Base-by-base conservation (phyloP, 2,113 vertebrate genomes). In the Stomatorhinus ivindoensis region DNA sequence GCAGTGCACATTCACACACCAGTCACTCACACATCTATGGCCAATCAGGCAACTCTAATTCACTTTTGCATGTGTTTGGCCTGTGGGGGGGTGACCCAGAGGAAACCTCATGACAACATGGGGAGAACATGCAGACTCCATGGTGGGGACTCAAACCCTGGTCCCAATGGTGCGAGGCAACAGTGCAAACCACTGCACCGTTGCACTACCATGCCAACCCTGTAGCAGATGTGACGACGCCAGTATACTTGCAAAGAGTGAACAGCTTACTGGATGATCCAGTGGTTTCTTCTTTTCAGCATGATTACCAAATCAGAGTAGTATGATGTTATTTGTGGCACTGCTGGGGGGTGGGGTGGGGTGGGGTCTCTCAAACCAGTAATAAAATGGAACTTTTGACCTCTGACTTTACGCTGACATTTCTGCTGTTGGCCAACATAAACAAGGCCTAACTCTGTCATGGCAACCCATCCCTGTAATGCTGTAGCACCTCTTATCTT, bases 271-370 rank as follows among this genome's bases (percentile, higher is more conserved):
- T 47, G 82, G 80, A 87, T 89, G 80, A 88, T 93, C 85, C 91
- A 92, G 92, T 90, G 95, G 94, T 95, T 95, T 95, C 94, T 91
- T 93, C 87, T 39, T 80, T 80, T 91, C 91, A 50, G 92, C n/a
- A 88, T 90, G 91, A 93, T 94, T 89, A 93, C 94, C 94, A 95
- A 95, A 95, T 94, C 94, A 92, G 93, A 94, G 92, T 94, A 94
- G 93, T 94, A 91, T 88, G 88, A 88, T 91, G 90, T 91, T 92
- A 91, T 92, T 92, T 84, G 82, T 84, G 82, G 42, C 82, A 21
- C 21, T 84, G 47, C 91, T 92, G 89, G 51, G 91, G 93, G 91
- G 93, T 90, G 89, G 46, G 90, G 93, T 90, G 89, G 46, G 90
- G 89, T 93, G 92, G 92, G 93, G 90, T 89, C 88, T 93, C 92